Base-by-base conservation (phyloP, 2,113 vertebrate genomes). In the Anhinga anhinga region DNA sequence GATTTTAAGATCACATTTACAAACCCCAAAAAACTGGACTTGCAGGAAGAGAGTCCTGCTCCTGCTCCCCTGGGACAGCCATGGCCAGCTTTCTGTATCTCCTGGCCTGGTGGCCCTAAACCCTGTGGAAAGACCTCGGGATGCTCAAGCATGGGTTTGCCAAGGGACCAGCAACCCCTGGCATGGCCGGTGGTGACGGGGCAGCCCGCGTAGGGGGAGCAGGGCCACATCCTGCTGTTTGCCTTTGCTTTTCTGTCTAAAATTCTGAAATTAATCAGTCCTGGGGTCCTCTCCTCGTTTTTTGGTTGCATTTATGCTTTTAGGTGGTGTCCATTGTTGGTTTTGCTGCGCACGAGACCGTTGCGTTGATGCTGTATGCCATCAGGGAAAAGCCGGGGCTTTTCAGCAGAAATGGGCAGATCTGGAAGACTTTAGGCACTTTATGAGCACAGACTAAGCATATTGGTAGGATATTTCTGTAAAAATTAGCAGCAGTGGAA, bases 321-420 rank as follows among this genome's bases (percentile, higher is more conserved):
- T 63, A 29, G 25, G 13, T 3, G 2, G 12, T 22, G n/a, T 42
- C 69, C 4, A 0, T 15, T 69, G 49, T 38, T 45, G 2, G 0
- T 36, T 77, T 80, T 73, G 34, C 36, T 58, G 55, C 1, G 5
- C 18, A 30, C 4, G 2, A 66, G 42, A 6, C 66, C 0, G 1
- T 56, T 50, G n/a, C 0, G 2, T 27, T 70, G 30, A 19, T 87
- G 40, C 36, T 65, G 2, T 34, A 10, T 45, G 22, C 38, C 19
- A 36, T 15, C 1, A 5, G 50, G 34, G 45, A 42, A 59, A 49
- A 34, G 21, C n/a, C 62, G 25, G 11, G 18, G 25, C 14, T 56
- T 77, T 69, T 42, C 55, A 15, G 25, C 22, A 66, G 65, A 50
- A 81, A 15, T 10, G 29, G 26, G 40, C 27, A 34, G 32, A 23